phyloP scores from a whole-genome alignment of 2,888 invertebrate species.

The Fragum fragum region DNA sequence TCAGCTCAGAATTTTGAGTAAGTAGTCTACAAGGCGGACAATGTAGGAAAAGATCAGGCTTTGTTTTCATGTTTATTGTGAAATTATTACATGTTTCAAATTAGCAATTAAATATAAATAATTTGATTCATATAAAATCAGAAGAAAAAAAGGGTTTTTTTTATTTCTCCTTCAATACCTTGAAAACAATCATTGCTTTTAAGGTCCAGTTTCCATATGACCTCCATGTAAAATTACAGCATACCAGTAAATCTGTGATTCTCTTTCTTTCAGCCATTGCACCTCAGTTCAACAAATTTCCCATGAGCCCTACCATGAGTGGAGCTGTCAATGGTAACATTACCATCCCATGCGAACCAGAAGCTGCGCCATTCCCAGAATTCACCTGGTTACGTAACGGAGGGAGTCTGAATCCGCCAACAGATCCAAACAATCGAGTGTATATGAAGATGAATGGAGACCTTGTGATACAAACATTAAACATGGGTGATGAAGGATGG shows the following conservation, averaged over 20 bases:
- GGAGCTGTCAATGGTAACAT: conserved; percentile 97
- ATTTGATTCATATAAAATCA: too few species aligned
- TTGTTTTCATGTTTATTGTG: too few species aligned
- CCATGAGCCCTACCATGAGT: conserved; percentile 93
- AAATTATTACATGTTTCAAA: too few species aligned
- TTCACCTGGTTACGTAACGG: conserved; percentile 97
- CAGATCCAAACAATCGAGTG: conserved; percentile 45
- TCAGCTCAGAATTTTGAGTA: conserved; percentile 94
- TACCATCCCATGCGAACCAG: conserved; percentile 95
- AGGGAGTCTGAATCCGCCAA: conserved; percentile 52
- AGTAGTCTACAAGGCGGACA: too few species aligned
- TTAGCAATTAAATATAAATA: too few species aligned
- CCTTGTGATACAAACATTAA: conserved; percentile 91
- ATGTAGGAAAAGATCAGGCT: too few species aligned
- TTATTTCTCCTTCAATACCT: too few species aligned
- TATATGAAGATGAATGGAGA: conserved; percentile 66
- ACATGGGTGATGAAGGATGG: conserved; percentile 71
- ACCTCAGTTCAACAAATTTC: conserved; percentile 96
- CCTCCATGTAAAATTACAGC: too few species aligned
- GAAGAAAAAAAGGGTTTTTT: too few species aligned
- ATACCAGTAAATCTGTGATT: too few species aligned
- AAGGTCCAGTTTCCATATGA: too few species aligned
- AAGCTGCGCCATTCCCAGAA: conserved; percentile 94
- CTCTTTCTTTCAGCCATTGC: conserved; percentile 88
- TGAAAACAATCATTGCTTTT: too few species aligned